These are phyloP conservation scores for Atherinomorus stipes DNA, from an alignment of 2,113 vertebrate genomes.

Conservation along the genomic window DNA sequence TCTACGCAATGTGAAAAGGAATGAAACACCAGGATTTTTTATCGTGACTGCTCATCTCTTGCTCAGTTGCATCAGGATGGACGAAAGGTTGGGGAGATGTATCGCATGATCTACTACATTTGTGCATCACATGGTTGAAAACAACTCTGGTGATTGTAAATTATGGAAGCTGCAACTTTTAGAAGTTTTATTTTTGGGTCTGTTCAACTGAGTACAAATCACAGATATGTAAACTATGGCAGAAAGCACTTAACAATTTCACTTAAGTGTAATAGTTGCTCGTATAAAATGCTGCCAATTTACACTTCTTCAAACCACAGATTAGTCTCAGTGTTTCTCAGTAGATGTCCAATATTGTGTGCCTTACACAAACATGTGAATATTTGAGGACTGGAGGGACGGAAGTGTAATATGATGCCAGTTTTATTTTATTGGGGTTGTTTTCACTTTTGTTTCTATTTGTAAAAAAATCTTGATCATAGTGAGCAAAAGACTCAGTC, in stretches of 20 bases:
- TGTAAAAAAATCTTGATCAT: neutral
- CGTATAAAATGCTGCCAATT: neutral
- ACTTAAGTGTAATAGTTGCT: neutral
- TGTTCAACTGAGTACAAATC: neutral
- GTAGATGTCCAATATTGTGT: too few species aligned
- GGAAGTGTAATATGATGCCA: neutral
- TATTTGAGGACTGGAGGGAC: neutral
- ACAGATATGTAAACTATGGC: neutral
- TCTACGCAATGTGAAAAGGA: slow-evolving; percentile 32
- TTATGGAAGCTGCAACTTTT: neutral
- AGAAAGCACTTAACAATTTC: slow-evolving; percentile 5
- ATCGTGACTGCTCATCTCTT: slow-evolving; percentile 32
- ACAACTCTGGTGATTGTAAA: too few species aligned
- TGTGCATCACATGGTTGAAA: too few species aligned
- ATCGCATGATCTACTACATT: too few species aligned
- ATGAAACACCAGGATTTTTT: slow-evolving; percentile 33
- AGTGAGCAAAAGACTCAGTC: neutral
- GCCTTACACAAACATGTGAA: neutral
- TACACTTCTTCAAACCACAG: too few species aligned
- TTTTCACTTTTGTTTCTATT: neutral
- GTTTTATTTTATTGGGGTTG: neutral
- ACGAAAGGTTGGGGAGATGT: neutral
- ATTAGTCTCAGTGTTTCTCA: neutral
- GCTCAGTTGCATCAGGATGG: slow-evolving; percentile 9
- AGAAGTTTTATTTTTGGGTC: slow-evolving; percentile 6